phyloP scores from a whole-genome alignment of 1,140 invertebrate species.

The silkworm (Bombyx mori) region DNA sequence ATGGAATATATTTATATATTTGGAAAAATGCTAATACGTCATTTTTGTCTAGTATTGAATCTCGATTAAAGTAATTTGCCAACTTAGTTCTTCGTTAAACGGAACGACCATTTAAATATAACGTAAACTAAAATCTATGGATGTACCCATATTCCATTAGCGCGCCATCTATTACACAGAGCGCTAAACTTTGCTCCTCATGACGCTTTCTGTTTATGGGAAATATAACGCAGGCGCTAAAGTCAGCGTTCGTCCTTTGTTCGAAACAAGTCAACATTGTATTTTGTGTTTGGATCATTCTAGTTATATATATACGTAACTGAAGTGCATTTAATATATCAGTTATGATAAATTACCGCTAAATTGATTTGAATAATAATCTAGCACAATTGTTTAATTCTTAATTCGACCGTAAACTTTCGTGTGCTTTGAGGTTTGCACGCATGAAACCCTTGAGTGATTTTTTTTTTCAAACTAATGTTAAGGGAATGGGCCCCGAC shows the following conservation, averaged over 20 bases:
- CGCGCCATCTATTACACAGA: slow-evolving; percentile 50
- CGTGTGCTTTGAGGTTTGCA: slow-evolving; percentile 65
- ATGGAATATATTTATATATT: too few species aligned
- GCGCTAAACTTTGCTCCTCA: slow-evolving; percentile 27
- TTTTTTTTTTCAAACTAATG: slow-evolving; percentile 78
- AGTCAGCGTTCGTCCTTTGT: slow-evolving; percentile 68
- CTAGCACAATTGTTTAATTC: slow-evolving; percentile 31
- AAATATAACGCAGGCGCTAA: slow-evolving; percentile 65
- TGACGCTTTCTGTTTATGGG: slow-evolving; percentile 53
- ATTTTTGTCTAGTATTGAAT: too few species aligned
- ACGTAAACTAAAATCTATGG: slow-evolving; percentile 5
- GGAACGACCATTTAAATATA: neutral
- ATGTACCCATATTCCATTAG: slow-evolving; percentile 13
- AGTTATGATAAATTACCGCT: slow-evolving; percentile 44
- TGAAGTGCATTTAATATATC: slow-evolving; percentile 42
- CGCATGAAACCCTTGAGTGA: slow-evolving; percentile 80
- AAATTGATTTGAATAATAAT: slow-evolving; percentile 29
- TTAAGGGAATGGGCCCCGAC: slow-evolving; percentile 83
- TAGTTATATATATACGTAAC: slow-evolving; percentile 38
- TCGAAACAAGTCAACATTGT: slow-evolving; percentile 71
- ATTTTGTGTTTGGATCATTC: slow-evolving; percentile 54
- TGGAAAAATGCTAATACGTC: too few species aligned
- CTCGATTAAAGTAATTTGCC: too few species aligned
- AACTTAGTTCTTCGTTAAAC: too few species aligned
- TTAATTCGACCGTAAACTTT: slow-evolving; percentile 36